Conservation (phyloP, 2,113 vertebrate species). For the Hepsetus odoe region DNA sequence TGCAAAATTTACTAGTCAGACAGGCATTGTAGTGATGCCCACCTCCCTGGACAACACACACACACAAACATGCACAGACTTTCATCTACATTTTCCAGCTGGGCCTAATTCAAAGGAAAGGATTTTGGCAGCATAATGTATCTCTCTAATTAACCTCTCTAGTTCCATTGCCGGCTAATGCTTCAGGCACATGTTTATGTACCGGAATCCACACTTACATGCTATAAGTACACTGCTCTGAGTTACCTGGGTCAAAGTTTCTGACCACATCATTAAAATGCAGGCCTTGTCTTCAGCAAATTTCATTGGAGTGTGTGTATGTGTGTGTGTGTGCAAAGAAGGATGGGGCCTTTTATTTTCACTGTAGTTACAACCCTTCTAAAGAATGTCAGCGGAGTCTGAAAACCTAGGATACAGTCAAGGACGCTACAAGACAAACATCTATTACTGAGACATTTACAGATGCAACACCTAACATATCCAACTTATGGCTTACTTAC, state of each 20-base stretch:
- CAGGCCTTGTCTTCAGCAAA: slow-evolving; percentile 9
- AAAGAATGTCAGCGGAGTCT: neutral
- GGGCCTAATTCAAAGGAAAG: slow-evolving; percentile 77
- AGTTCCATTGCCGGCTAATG: slow-evolving; percentile 77
- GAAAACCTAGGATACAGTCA: neutral
- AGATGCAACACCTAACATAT: neutral
- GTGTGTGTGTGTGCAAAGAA: neutral
- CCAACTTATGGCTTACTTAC: neutral
- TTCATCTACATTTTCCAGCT: slow-evolving; percentile 78
- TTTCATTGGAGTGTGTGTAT: neutral
- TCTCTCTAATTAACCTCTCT: slow-evolving; percentile 80
- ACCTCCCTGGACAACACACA: slow-evolving; percentile 42
- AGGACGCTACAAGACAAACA: neutral
- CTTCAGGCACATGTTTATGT: slow-evolving; percentile 79
- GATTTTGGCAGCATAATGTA: slow-evolving; percentile 79
- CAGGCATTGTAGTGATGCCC: slow-evolving; percentile 64
- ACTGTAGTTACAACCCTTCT: too few relatives aligned
- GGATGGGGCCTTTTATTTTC: too few relatives aligned
- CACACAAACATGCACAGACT: slow-evolving; percentile 65
- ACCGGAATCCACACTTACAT: slow-evolving; percentile 79
- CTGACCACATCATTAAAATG: slow-evolving; percentile 36
- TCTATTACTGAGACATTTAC: neutral
- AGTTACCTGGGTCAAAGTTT: slow-evolving; percentile 7
- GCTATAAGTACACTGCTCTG: slow-evolving; percentile 51
- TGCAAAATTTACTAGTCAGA: slow-evolving; percentile 60